phyloP scores from a whole-genome alignment of 2,113 vertebrate genomes.

The Lampris incognitus region DNA sequence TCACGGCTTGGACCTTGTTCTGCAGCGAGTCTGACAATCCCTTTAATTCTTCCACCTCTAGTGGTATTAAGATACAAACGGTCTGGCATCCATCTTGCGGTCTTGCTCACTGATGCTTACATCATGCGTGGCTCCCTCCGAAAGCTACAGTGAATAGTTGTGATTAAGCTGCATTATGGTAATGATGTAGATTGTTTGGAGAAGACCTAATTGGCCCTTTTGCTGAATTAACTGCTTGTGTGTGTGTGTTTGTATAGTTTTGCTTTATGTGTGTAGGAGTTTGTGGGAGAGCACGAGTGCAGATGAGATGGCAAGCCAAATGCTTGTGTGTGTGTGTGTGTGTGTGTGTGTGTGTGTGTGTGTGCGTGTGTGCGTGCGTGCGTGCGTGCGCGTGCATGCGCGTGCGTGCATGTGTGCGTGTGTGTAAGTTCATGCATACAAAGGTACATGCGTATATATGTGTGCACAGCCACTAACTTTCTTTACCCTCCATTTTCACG shows the following conservation, averaged over 20 bases:
- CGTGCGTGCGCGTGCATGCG: slow-evolving; percentile 3
- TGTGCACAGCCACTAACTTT: too few relatives aligned
- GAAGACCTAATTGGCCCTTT: slow-evolving; percentile 59
- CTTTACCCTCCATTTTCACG: background rate
- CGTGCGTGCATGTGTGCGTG: slow-evolving; percentile 21
- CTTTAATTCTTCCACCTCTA: background rate
- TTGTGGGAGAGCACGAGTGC: background rate
- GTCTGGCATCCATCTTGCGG: background rate
- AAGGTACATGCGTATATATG: background rate
- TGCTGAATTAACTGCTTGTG: slow-evolving; percentile 47
- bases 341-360: slow-evolving; percentile 10
- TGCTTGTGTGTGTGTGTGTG: slow-evolving; percentile 15
- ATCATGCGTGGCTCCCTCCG: background rate
- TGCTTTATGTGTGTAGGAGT: background rate
- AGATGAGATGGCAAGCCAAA: background rate
- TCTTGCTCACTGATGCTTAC: background rate
- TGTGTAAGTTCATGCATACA: background rate
- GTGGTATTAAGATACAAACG: background rate
- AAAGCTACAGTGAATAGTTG: slow-evolving; percentile 34
- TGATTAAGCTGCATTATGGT: slow-evolving; percentile 49
- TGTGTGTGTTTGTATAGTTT: background rate
- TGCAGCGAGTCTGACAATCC: background rate
- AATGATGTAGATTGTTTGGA: slow-evolving; percentile 60
- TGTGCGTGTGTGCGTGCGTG: slow-evolving; percentile 13
- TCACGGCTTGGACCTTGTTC: background rate